A percentile compares a stretch with the other conserved stretches of the same genome.
phyloP scores from a whole-genome alignment of 1,140 invertebrate genomes.

The Meloidogyne chitwoodi region DNA sequence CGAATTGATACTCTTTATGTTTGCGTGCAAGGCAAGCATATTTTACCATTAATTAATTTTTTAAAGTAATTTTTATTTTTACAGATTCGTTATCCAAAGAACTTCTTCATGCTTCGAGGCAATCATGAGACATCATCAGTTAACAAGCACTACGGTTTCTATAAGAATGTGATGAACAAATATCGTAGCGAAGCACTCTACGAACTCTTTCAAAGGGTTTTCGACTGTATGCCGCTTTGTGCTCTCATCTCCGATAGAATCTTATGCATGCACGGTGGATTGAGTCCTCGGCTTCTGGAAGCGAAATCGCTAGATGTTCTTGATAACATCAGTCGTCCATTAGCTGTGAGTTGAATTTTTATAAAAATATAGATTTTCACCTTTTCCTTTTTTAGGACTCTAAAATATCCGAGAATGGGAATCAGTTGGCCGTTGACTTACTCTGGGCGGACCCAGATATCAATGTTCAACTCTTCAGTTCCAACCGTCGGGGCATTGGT shows the following conservation, averaged over 20 bases:
- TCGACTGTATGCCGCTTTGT: background rate
- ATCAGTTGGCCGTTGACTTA: background rate
- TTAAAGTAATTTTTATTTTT: background rate
- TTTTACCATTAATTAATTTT: background rate
- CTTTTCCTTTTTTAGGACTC: background rate
- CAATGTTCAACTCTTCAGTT: background rate
- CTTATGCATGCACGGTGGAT: background rate
- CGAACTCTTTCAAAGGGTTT: background rate
- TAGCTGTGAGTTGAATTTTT: background rate
- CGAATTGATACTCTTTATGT: constrained; percentile 24
- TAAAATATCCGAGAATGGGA: background rate
- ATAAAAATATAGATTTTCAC: background rate
- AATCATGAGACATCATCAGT: constrained; percentile 70
- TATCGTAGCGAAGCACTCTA: background rate
- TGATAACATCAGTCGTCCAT: background rate
- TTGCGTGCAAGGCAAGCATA: constrained; percentile 9
- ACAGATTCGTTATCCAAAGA: background rate
- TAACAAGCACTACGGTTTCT: constrained; percentile 59
- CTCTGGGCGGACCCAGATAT: background rate
- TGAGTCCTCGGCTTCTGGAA: background rate
- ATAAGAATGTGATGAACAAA: background rate
- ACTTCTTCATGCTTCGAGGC: constrained; percentile 66
- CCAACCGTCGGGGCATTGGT: background rate
- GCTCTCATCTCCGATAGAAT: background rate
- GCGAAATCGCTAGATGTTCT: background rate